Percentiles rank a stretch among this genome's conserved stretches.
Evolutionary conservation across 92 coral and sea anemone species (phyloP).

Genomic region (Phenganax subtilis): DNA sequence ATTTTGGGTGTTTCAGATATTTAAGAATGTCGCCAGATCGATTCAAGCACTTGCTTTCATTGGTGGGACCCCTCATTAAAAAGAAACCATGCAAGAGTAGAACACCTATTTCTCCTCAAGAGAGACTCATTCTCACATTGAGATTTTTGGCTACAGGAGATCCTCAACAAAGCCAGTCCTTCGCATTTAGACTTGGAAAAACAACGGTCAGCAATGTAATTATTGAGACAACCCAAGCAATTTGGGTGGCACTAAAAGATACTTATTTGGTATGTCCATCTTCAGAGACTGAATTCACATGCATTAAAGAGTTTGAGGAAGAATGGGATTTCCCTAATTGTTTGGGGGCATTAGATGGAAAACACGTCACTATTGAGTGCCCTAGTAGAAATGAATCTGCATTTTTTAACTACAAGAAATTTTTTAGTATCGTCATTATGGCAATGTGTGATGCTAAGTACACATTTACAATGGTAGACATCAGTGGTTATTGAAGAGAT

Average conservation of each 20-base stretch:
- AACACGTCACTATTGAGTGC: slow-evolving; percentile 34
- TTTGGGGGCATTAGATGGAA: slow-evolving; percentile 42
- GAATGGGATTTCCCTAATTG: slow-evolving; percentile 43
- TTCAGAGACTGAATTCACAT: slow-evolving; percentile 12
- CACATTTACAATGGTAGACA: slow-evolving; percentile 32
- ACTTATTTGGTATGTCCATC: slow-evolving; percentile 25
- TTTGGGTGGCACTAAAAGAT: slow-evolving; percentile 29
- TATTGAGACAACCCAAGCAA: slow-evolving; percentile 45
- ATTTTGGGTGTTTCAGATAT: slow-evolving; percentile 14
- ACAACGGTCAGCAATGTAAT: slow-evolving; percentile 45
- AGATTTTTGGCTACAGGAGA: slow-evolving; percentile 39
- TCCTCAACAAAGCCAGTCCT: slow-evolving; percentile 33
- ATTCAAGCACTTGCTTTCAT: slow-evolving; percentile 37
- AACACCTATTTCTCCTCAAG: slow-evolving; percentile 44
- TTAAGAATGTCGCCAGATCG: slow-evolving; percentile 39
- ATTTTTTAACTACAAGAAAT: slow-evolving; percentile 30
- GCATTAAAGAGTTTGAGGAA: slow-evolving; percentile 19
- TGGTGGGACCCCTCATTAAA: slow-evolving; percentile 42
- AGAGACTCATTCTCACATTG: slow-evolving; percentile 44
- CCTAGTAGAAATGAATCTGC: slow-evolving; percentile 27
- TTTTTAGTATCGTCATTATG: slow-evolving; percentile 27
- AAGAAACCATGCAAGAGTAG: slow-evolving; percentile 44
- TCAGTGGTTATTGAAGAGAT: slow-evolving; percentile 32
- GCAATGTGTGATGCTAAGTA: slow-evolving; percentile 35
- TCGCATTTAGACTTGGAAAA: slow-evolving; percentile 45